phyloP scores from a whole-genome alignment of 2,113 vertebrate genomes.

The Petrocephalus microphthalmus region DNA sequence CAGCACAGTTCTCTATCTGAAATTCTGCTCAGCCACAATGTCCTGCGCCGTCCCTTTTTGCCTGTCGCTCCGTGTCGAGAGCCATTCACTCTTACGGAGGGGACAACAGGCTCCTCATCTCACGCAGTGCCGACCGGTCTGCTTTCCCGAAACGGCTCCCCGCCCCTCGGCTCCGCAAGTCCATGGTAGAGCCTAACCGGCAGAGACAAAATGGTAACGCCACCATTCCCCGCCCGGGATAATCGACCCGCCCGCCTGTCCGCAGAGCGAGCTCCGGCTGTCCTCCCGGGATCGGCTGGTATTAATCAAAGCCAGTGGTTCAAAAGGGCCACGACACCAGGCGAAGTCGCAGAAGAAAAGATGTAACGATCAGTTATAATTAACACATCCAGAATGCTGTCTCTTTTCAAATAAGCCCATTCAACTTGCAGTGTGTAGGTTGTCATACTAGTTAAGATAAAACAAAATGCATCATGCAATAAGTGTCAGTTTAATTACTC shows the following conservation, averaged over 20 bases:
- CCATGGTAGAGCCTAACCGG: background rate
- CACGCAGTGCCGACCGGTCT: background rate
- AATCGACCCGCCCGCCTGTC: background rate
- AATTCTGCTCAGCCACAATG: background rate
- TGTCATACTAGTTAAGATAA: background rate
- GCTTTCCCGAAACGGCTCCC: background rate
- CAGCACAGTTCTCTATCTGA: background rate
- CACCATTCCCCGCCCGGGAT: background rate
- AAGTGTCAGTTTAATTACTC: constrained; percentile 5
- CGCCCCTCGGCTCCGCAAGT: background rate
- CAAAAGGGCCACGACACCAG: background rate
- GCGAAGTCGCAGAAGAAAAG: background rate
- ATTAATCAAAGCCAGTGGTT: background rate
- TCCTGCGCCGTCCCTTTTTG: background rate
- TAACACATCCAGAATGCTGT: constrained; percentile 1
- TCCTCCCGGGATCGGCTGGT: background rate
- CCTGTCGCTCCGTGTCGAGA: background rate
- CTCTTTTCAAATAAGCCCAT: background rate
- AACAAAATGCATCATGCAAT: background rate
- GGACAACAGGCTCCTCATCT: background rate
- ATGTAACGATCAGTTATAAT: background rate
- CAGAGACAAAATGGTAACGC: background rate
- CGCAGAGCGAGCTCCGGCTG: background rate
- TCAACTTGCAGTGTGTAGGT: background rate
- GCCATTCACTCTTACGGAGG: background rate